These are phyloP conservation scores for Sciurus carolinensis DNA, from an alignment of 2,797 vertebrate genomes.

Conservation along the genomic window DNA sequence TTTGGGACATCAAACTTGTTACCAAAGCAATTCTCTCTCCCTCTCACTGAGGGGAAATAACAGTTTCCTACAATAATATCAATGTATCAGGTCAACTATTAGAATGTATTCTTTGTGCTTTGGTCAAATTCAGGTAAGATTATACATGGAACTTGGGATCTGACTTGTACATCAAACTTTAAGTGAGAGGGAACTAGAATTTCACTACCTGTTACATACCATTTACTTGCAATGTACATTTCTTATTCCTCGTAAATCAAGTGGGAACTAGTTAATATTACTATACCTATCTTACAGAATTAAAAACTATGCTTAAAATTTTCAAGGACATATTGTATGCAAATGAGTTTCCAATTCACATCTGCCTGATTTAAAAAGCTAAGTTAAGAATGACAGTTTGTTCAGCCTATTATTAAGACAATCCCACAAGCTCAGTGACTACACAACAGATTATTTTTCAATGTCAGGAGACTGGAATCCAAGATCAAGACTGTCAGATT, in stretches of 20 bases:
- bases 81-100: background rate
- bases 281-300: background rate
- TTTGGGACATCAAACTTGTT: conserved; percentile 59
- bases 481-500: background rate
- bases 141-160: background rate
- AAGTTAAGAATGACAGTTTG: background rate
- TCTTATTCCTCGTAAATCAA: background rate
- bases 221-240: background rate
- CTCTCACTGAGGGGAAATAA: conserved; percentile 9
- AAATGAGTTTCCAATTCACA: background rate
- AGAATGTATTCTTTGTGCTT: background rate
- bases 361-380: background rate
- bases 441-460: background rate
- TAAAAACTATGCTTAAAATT: background rate
- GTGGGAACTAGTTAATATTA: background rate
- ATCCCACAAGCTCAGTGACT: background rate
- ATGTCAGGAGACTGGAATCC: background rate
- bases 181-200: background rate
- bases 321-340: background rate
- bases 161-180: background rate
- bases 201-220: background rate
- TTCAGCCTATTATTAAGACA: background rate
- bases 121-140: background rate
- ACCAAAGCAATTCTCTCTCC: conserved; percentile 44
- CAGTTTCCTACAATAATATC: background rate